Evolutionary conservation across 2,113 vertebrate species (phyloP).

Genomic region (Paramormyrops kingsleyae): DNA sequence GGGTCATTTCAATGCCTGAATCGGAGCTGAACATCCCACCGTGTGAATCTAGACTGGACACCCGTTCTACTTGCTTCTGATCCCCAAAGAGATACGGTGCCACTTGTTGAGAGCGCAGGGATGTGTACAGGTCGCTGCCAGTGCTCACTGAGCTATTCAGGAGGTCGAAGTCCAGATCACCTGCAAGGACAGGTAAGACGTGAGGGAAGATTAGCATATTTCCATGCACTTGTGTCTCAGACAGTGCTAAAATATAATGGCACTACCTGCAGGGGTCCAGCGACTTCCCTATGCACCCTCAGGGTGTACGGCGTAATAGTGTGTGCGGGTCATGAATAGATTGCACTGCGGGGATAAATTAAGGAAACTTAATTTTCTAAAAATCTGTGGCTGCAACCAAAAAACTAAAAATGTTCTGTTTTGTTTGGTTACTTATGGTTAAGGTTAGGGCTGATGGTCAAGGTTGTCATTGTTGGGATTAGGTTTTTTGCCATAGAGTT

Average conservation of each 20-base stretch:
- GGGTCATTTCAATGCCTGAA: slow-evolving; percentile 82
- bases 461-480: background rate
- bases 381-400: background rate
- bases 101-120: slow-evolving; percentile 69
- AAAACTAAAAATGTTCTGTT: background rate
- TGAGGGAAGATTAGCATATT: background rate
- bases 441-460: background rate
- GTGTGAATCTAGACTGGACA: slow-evolving; percentile 62
- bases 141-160: slow-evolving; percentile 61
- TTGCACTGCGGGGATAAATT: no score
- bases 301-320: background rate
- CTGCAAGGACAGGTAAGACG: slow-evolving; percentile 53
- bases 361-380: background rate
- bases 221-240: background rate
- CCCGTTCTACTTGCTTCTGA: slow-evolving; percentile 58
- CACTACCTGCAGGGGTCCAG: background rate
- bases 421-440: background rate
- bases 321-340: background rate
- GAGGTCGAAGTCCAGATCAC: slow-evolving; percentile 54
- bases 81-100: slow-evolving; percentile 75
- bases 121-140: slow-evolving; percentile 79
- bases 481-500: background rate
- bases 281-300: background rate
- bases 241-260: background rate
- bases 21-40: slow-evolving; percentile 73